phyloP scores from a whole-genome alignment of 2,113 vertebrate genomes.

The Propithecus coquereli region DNA sequence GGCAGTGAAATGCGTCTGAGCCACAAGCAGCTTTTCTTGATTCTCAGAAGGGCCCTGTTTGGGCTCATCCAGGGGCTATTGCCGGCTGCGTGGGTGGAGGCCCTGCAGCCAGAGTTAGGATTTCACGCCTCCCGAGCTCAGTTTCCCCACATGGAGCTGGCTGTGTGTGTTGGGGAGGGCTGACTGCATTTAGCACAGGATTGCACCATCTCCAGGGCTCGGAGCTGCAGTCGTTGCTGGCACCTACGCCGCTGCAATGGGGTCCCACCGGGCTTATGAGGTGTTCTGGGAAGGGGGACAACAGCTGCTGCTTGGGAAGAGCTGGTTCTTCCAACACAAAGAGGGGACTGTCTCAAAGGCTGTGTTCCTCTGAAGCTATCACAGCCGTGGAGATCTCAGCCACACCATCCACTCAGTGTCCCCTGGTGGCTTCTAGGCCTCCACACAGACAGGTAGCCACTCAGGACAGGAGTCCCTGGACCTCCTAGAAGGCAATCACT shows the following conservation, averaged over 20 bases:
- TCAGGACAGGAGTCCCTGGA: background rate
- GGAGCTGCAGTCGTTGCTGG: background rate
- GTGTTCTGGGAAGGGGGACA: background rate
- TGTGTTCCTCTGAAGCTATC: background rate
- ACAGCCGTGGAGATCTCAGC: background rate
- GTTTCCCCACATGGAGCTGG: background rate
- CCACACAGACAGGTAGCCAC: background rate
- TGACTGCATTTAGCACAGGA: rapidly evolving
- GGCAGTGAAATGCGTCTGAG: background rate
- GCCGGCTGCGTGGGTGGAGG: background rate
- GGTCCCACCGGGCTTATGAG: background rate
- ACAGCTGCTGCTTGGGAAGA: background rate
- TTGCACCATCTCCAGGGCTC: rapidly evolving
- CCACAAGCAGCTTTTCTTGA: background rate
- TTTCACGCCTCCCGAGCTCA: background rate
- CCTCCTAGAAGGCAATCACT: background rate
- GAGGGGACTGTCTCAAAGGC: background rate
- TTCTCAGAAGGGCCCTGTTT: rapidly evolving
- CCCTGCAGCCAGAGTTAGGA: background rate
- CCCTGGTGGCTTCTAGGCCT: background rate
- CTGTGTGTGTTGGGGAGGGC: background rate
- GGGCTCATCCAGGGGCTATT: background rate
- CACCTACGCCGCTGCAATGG: background rate
- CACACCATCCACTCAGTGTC: rapidly evolving
- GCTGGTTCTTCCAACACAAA: background rate